Conservation (phyloP, 2,113 vertebrate genomes). For the Pygoscelis adeliae region DNA sequence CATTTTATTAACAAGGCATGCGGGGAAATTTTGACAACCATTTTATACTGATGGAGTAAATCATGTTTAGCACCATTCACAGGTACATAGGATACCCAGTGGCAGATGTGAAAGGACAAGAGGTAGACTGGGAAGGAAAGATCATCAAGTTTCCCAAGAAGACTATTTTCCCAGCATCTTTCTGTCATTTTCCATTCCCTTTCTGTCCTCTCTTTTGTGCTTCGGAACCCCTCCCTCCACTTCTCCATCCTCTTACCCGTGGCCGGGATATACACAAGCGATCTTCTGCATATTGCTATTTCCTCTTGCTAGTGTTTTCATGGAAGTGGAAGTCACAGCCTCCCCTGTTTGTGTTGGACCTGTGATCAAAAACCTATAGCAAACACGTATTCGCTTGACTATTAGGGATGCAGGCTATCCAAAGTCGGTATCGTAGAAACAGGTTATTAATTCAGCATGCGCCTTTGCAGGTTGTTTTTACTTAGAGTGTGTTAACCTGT, state of each 20-base stretch:
- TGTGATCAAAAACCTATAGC: neutral
- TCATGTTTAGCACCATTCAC: neutral
- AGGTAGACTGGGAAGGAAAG: neutral
- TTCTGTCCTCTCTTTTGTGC: neutral
- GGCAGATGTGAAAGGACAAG: neutral
- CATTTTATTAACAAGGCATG: neutral
- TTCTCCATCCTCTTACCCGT: fast-evolving
- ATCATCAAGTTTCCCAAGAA: neutral
- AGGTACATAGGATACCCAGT: neutral
- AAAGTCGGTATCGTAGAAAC: neutral
- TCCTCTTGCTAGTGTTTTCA: neutral
- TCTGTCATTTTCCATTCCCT: neutral
- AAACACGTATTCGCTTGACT: fast-evolving
- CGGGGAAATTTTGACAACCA: neutral
- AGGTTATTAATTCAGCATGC: neutral
- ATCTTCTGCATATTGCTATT: neutral
- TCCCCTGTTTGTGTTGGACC: neutral
- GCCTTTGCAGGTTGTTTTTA: neutral
- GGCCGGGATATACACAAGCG: neutral
- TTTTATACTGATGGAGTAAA: neutral
- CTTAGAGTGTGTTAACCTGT: neutral
- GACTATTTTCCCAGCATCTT: neutral
- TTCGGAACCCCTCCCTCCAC: neutral
- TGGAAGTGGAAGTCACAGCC: neutral
- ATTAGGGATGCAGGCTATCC: neutral